phyloP scores from a whole-genome alignment of 1,140 invertebrate species.

The Dendroctonus valens region DNA sequence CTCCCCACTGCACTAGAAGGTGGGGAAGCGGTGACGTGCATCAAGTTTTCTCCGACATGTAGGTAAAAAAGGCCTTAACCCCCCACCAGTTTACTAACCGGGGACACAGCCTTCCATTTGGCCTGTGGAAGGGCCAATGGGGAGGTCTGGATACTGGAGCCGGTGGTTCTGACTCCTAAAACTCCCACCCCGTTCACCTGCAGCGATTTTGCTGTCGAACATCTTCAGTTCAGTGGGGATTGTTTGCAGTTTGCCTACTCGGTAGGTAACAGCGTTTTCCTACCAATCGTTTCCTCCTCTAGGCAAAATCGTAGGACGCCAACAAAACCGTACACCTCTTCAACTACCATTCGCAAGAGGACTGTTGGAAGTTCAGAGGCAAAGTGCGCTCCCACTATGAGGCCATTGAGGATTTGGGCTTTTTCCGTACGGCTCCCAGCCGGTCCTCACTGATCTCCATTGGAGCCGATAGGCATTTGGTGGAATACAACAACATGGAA shows the following conservation, averaged over 20 bases:
- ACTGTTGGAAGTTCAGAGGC: slow-evolving; percentile 56
- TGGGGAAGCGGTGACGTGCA: slow-evolving; percentile 44
- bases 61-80: not conserved
- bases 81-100: slow-evolving; percentile 8
- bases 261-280: slow-evolving; percentile 47
- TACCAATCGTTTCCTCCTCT: not conserved
- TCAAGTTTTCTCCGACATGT: slow-evolving; percentile 53
- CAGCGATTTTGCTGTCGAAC: slow-evolving; percentile 50
- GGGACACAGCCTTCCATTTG: slow-evolving; percentile 52
- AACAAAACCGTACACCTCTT: slow-evolving; percentile 55
- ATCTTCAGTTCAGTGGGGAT: slow-evolving; percentile 55
- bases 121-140: slow-evolving; percentile 58
- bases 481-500: slow-evolving; percentile 58
- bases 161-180: slow-evolving; percentile 54
- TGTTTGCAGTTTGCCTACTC: slow-evolving; percentile 56
- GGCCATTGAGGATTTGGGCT: slow-evolving; percentile 56
- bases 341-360: slow-evolving; percentile 50
- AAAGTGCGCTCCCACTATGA: slow-evolving; percentile 60
- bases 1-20: slow-evolving; percentile 28
- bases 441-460: slow-evolving; percentile 55
- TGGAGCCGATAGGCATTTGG: slow-evolving; percentile 61
- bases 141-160: slow-evolving; percentile 56
- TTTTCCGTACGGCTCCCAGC: slow-evolving; percentile 46
- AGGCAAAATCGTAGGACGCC: slow-evolving; percentile 50
- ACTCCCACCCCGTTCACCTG: slow-evolving; percentile 52